Base-by-base conservation (phyloP, 2,888 invertebrate genomes). In the Troglohyphantes excavatus region DNA sequence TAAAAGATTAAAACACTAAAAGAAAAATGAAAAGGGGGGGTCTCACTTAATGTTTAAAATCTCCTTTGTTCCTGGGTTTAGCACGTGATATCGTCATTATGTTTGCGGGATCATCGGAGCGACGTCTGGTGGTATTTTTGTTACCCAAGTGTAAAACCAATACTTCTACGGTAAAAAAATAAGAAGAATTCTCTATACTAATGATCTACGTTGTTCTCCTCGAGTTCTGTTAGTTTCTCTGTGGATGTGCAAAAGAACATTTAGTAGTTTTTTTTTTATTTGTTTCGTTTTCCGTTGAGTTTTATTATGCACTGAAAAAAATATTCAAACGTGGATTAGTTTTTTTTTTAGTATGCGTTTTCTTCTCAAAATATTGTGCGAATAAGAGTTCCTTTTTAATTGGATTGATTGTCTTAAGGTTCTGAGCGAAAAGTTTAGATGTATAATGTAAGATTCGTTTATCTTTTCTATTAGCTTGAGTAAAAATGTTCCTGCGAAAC, bases 81-180 rank as follows among this genome's bases (percentile, higher is more conserved):
- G 76, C 85, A 86, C 85, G 85, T 86, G 85, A 86, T 86, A 78
- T 78, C 76, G 85, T 76, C 85, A 86, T 86, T 86, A 86, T 46
- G 78, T 78, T 53, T 67, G 70, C 65, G 75, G 39, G 67, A 43
- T 33, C 21, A 59, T 75, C 70, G 61, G 76, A 65, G 33, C 76
- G 76, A 86, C 78, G 67, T 59, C 76, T 78, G 53, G 76, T 33
- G 46, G 68, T 61, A 59, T 68, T 76, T 85, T 86, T 67, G 33
- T 59, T 61, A 19, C 33, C 65, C 27, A 75, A 67, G 65, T 70
- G 39, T 39, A 70, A 86, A 86, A 86, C 85, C 85, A 86, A 86
- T 86, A 70, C 78, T 86, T 86, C 70, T 39, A 7, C 2, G 33
- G 26, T 53, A 27, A 61, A 33, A 76, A 78, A 72, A 29, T 53